Evolutionary conservation across 2,113 vertebrate species (phyloP), one percentile per base, ranked within the genome.

Genomic region (Odocoileus hemionus): DNA sequence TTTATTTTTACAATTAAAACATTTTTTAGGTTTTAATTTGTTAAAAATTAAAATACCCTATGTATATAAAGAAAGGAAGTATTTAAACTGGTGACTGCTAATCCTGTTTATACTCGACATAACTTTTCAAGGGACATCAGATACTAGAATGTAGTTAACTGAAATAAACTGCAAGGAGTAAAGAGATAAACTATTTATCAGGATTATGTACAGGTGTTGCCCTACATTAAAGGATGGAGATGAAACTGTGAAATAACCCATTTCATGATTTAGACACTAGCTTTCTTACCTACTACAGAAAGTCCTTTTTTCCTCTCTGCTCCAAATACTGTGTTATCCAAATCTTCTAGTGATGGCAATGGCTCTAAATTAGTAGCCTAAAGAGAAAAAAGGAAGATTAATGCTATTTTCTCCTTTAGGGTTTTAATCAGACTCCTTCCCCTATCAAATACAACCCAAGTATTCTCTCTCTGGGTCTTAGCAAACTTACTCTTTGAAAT

Each of bases 281-380:
- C 7, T 39, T 94, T 92, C 98, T 99, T 98, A 99, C 99, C 99
- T 98, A 99, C 98, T 92, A 99, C 96, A 92, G 99, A 99, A 74
- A 99, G 98, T 94, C 98, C 67, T 86, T 98, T 99, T 97, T 99
- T 99, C 86, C 99, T 99, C 96, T 99, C 99, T 91, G 98, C 98
- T 98, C 98, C 98, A 98, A 99, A 99, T 54, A 99, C 99, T 6
- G 99, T 99, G 97, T 99, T 99, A 99, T 99, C 99, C 99, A 99
- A 99, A 97, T 99, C 99, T 97, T 99, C 99, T 76, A 99, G 98
- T 88, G 99, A 99, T 33, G 99, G 98, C 91, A 99, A 78, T 58
- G 99, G 99, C 91, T 99, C 99, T 99, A 99, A 98, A 1, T 98
- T 98, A 36, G 98, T 98, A 98, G 98, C 98, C 99, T 99, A 96